Conservation (phyloP, 2,888 invertebrate species). For the Blastobasis adustella region DNA sequence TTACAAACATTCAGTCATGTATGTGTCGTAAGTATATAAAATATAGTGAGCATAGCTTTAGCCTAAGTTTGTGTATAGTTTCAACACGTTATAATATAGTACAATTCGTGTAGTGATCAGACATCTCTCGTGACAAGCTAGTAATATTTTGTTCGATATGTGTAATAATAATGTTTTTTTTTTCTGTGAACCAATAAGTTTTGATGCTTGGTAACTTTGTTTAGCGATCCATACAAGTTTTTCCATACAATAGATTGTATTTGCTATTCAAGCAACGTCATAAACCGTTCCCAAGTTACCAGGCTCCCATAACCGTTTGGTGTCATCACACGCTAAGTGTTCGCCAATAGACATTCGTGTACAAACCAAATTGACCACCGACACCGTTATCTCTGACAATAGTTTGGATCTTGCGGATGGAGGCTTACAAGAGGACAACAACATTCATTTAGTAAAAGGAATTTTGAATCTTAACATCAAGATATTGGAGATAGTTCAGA, state of each 20-base stretch:
- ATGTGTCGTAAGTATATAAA: not conserved
- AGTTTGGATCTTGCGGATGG: conserved; percentile 66
- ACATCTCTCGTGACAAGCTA: conserved; percentile 5
- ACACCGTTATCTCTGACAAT: conserved; percentile 69
- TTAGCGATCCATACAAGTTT: no score
- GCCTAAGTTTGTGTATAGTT: conserved; percentile 14
- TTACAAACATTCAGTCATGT: no score
- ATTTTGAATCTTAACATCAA: conserved; percentile 28
- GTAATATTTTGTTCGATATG: not conserved
- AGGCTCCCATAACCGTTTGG: conserved; percentile 41
- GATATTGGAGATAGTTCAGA: conserved; percentile 18
- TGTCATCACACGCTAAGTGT: conserved; percentile 19
- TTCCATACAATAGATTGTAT: no score
- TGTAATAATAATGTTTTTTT: not conserved
- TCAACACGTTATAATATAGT: no score
- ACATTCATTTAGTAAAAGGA: conserved; percentile 47
- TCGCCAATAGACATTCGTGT: conserved; percentile 21
- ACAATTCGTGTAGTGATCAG: not conserved
- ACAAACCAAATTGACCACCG: conserved; percentile 73
- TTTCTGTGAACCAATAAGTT: not conserved
- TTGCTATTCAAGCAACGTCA: no score
- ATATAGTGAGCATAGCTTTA: conserved; percentile 22
- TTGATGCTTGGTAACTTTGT: no score
- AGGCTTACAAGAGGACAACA: conserved; percentile 64
- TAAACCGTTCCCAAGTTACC: conserved; percentile 15